These are phyloP conservation scores for Lochmaea capreae DNA, from an alignment of 2,888 invertebrate genomes.

Conservation along the genomic window DNA sequence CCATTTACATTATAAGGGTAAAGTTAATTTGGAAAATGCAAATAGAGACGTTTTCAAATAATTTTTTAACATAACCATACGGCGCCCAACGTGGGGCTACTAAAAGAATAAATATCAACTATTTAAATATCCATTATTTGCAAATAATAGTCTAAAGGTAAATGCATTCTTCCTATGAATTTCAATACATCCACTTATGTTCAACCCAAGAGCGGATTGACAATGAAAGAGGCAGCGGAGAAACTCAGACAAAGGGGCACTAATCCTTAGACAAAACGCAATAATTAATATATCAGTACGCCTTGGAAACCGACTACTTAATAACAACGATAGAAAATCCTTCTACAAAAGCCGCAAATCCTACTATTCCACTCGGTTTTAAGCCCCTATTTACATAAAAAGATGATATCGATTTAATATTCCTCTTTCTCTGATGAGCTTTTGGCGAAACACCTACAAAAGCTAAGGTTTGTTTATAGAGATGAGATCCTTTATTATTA, in stretches of 20 bases:
- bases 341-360: conserved; percentile 49
- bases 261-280: conserved; percentile 47
- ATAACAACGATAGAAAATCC: conserved; percentile 45
- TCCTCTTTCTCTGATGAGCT: conserved; percentile 32
- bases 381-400: conserved; percentile 49
- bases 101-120: too few species aligned
- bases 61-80: neutral
- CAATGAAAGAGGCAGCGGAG: conserved; percentile 14
- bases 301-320: conserved; percentile 44
- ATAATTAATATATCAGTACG: conserved; percentile 47
- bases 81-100: too few species aligned
- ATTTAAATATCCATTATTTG: too few species aligned
- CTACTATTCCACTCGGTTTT: conserved; percentile 42
- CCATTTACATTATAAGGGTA: conserved; percentile 45
- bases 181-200: neutral
- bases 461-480: conserved; percentile 12
- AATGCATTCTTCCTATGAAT: too few species aligned
- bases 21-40: conserved; percentile 39
- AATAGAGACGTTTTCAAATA: neutral
- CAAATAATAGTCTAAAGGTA: too few species aligned
- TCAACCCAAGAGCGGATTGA: neutral
- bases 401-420: conserved; percentile 44
- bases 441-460: conserved; percentile 19
- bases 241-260: conserved; percentile 13
- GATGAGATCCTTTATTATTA: conserved; percentile 1